Evolutionary conservation across 2,797 vertebrate species (phyloP).

Genomic region (Hozukius guyotensis): DNA sequence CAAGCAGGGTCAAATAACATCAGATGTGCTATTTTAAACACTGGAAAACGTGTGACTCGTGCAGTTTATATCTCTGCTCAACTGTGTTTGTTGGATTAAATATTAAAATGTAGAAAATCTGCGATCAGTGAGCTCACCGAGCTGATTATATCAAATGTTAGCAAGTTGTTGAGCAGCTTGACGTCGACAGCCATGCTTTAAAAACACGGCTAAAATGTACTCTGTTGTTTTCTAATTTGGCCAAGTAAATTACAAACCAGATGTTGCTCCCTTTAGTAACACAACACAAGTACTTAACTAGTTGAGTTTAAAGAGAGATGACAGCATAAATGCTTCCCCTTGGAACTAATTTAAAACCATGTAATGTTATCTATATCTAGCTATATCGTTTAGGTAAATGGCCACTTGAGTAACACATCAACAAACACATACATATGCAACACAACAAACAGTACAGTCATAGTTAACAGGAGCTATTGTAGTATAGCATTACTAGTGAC

Average conservation of each 20-base stretch:
- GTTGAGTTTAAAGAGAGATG: not conserved
- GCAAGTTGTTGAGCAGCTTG: conserved; percentile 39
- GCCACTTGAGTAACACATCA: not conserved
- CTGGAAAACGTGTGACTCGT: not conserved
- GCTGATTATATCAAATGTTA: conserved; percentile 35
- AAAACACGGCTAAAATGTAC: not conserved
- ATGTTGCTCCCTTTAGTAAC: not conserved
- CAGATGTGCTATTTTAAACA: not conserved
- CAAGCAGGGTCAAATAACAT: not conserved
- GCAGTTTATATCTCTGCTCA: not conserved
- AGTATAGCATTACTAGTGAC: not conserved
- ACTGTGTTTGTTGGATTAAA: not conserved
- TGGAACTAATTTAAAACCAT: not conserved
- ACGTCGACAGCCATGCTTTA: not conserved
- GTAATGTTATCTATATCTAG: not conserved
- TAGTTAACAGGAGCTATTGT: not conserved
- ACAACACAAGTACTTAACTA: rapidly evolving
- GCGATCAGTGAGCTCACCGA: not conserved
- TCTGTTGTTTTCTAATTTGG: not conserved
- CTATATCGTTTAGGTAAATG: not conserved
- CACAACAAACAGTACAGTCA: not conserved
- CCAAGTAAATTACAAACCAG: not conserved
- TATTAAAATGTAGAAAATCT: not conserved
- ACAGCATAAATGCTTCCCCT: not conserved
- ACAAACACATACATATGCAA: not conserved